These are phyloP conservation scores for Drosophila melanocephala DNA, from an alignment of 2,888 invertebrate species.

Conservation along the genomic window DNA sequence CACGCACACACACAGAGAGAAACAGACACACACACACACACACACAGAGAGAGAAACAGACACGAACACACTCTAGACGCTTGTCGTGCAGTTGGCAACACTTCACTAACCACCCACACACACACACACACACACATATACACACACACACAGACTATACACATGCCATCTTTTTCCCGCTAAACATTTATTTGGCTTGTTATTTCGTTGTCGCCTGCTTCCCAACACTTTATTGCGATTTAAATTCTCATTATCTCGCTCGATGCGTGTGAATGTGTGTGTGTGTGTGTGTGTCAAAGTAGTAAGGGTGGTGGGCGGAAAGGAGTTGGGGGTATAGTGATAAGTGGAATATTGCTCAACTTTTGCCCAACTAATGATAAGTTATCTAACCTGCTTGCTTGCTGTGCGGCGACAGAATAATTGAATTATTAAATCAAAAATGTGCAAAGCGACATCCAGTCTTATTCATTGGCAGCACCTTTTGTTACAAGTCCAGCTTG, in stretches of 20 bases:
- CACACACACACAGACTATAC: constrained; percentile 1
- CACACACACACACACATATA: not conserved
- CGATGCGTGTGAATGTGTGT: constrained; percentile 18
- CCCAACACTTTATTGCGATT: constrained; percentile 70
- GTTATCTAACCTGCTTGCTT: constrained; percentile 51
- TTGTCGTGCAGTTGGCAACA: constrained; percentile 64
- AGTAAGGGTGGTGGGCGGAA: not conserved
- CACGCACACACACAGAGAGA: constrained; percentile 56
- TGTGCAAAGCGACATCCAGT: constrained; percentile 14
- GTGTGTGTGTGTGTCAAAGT: constrained; percentile 2
- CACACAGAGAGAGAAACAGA: constrained; percentile 29
- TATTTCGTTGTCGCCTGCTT: constrained; percentile 50
- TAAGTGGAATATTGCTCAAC: constrained; percentile 25
- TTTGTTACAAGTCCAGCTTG: constrained; percentile 1
- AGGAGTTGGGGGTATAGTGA: not conserved
- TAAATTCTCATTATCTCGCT: constrained; percentile 71
- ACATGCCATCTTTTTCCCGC: constrained; percentile 17
- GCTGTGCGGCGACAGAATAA: constrained; percentile 53
- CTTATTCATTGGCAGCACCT: constrained; percentile 17
- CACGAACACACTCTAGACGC: constrained; percentile 26
- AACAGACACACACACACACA: constrained; percentile 50
- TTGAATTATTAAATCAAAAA: constrained; percentile 62
- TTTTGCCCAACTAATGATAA: constrained; percentile 60
- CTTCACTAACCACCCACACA: constrained; percentile 36
- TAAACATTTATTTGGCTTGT: constrained; percentile 70